Conservation (phyloP, 2,797 vertebrate species). For the Eulemur coronatus region DNA sequence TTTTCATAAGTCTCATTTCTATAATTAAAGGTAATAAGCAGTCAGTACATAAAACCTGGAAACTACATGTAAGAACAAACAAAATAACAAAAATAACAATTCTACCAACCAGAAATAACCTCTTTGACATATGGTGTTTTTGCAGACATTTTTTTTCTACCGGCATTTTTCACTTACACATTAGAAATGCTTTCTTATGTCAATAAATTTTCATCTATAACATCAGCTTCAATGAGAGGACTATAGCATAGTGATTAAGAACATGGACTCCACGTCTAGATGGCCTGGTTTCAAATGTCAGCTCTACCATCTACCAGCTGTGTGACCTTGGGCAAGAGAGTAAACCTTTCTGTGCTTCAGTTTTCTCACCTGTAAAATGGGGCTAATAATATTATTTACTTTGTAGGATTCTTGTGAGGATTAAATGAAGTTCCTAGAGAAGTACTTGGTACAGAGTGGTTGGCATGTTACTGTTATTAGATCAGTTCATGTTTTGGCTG, state of each 20-base stretch:
- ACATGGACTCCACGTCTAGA: neutral
- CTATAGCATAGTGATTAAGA: neutral
- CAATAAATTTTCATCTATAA: neutral
- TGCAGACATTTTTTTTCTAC: neutral
- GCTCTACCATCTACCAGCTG: neutral
- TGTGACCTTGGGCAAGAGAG: neutral
- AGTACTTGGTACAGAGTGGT: neutral
- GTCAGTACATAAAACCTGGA: constrained; percentile 40
- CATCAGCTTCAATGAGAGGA: neutral
- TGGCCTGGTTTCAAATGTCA: neutral
- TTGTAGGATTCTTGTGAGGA: neutral
- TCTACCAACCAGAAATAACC: neutral
- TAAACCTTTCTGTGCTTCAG: neutral
- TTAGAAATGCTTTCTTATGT: neutral
- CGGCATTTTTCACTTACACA: neutral
- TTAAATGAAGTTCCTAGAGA: neutral
- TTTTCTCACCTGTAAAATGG: neutral
- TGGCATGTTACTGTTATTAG: neutral
- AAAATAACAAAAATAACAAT: constrained; percentile 42
- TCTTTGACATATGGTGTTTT: constrained; percentile 47
- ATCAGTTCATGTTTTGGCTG: neutral
- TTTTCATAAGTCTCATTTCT: constrained; percentile 17
- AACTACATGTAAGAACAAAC: constrained; percentile 11
- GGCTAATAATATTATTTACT: neutral
- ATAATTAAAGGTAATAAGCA: neutral